Percentiles rank a stretch among this genome's conserved stretches.
Evolutionary conservation across 2,113 vertebrate genomes (phyloP).

Genomic region (Microcebus griseorufus): DNA sequence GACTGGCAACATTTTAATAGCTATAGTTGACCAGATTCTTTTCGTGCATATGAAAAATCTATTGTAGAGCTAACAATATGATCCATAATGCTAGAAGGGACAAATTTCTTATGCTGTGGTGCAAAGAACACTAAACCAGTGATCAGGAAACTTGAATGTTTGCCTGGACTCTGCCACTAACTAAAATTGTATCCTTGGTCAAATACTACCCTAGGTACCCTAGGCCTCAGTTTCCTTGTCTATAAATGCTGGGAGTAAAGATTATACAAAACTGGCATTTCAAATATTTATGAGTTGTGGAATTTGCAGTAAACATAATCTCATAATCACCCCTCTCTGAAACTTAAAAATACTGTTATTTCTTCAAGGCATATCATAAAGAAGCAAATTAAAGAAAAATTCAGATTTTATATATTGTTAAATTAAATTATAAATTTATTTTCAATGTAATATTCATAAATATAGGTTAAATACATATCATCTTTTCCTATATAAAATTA

Average conservation of each 20-base stretch:
- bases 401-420: background rate
- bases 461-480: conserved; percentile 29
- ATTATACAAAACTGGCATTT: background rate
- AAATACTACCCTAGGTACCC: no score
- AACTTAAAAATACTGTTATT: background rate
- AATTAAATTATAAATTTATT: background rate
- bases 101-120: background rate
- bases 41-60: conserved; percentile 2
- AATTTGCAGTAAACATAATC: background rate
- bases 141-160: background rate
- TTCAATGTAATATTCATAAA: conserved; percentile 22
- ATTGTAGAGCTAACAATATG: background rate
- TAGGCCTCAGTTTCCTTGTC: background rate
- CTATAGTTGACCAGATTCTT: conserved; percentile 1
- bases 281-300: background rate
- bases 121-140: background rate
- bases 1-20: conserved; percentile 17
- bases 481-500: conserved; percentile 28
- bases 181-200: background rate
- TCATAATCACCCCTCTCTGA: background rate
- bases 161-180: background rate
- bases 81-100: background rate
- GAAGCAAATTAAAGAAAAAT: background rate
- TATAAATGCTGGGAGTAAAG: background rate
- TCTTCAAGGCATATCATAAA: background rate